Percentiles rank a stretch among this genome's conserved stretches.
Evolutionary conservation across 1,140 invertebrate species (phyloP).

Genomic region (Drosophila lowei): DNA sequence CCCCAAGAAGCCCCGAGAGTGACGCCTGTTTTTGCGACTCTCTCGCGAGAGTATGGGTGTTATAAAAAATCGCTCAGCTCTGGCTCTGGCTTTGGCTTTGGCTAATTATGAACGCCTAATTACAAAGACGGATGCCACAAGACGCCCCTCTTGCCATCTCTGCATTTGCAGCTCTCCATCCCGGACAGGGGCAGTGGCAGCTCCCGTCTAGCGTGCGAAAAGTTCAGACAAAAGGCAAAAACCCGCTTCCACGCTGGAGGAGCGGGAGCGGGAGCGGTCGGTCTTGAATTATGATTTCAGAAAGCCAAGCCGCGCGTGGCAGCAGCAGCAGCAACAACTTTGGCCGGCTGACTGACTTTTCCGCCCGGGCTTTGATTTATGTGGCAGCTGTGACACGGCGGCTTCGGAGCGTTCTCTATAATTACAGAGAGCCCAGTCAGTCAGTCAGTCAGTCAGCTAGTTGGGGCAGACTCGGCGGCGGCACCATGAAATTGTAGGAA

Average conservation of each 20-base stretch:
- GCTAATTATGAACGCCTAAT: constrained; percentile 70
- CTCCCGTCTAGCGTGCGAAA: constrained; percentile 48
- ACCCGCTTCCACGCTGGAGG: constrained; percentile 33
- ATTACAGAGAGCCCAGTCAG: constrained; percentile 43
- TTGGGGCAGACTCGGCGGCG: constrained; percentile 55
- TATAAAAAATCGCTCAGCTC: constrained; percentile 67
- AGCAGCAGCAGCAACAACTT: constrained; percentile 38
- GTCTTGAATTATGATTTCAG: constrained; percentile 69
- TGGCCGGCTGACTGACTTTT: constrained; percentile 65
- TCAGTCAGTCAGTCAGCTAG: constrained; percentile 27
- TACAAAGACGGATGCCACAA: constrained; percentile 60
- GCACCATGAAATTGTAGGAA: constrained; percentile 1
- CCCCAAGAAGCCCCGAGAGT: constrained; percentile 18
- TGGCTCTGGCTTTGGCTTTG: neutral
- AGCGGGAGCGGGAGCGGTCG: neutral
- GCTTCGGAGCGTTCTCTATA: constrained; percentile 63
- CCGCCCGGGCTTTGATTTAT: constrained; percentile 71
- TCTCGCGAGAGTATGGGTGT: constrained; percentile 3
- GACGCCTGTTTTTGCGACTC: constrained; percentile 31
- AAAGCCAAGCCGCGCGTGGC: constrained; percentile 68
- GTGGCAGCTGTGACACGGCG: constrained; percentile 73
- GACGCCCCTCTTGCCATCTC: constrained; percentile 6
- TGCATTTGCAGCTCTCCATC: neutral
- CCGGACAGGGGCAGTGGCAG: constrained; percentile 16
- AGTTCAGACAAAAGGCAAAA: constrained; percentile 47